A percentile compares a stretch with the other conserved stretches of the same genome.
Evolutionary conservation across 2,797 vertebrate genomes (phyloP).

Genomic region (Steatocranus sp.): DNA sequence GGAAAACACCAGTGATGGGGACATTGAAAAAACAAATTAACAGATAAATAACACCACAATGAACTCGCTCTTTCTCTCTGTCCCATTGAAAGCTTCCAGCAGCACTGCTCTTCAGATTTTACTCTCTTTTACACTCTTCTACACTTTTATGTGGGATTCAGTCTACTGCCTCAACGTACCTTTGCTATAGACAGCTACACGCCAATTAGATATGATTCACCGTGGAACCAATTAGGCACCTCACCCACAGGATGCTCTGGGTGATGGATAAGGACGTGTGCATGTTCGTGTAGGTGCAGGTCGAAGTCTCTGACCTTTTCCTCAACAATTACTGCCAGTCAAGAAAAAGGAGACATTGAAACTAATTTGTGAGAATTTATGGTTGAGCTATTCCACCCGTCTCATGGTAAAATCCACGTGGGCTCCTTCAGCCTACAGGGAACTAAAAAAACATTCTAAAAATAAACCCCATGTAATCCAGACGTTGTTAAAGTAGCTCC

Average conservation of each 20-base stretch:
- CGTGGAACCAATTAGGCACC: conserved; percentile 56
- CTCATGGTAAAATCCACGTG: neutral
- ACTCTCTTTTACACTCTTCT: neutral
- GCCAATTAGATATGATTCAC: conserved; percentile 64
- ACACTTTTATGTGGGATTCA: neutral
- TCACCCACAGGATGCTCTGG: conserved; percentile 35
- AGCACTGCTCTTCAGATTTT: neutral
- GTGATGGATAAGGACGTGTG: conserved; percentile 34
- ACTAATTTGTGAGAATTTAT: neutral
- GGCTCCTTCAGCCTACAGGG: neutral
- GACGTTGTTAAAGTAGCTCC: neutral
- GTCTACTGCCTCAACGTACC: conserved; percentile 42
- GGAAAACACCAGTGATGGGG: conserved; percentile 20
- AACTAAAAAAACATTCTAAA: neutral
- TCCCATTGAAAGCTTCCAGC: neutral
- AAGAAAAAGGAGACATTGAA: conserved; percentile 8
- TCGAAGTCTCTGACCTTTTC: conserved; percentile 44
- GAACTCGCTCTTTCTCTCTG: neutral
- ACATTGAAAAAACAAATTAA: conserved; percentile 41
- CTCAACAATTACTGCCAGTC: conserved; percentile 45
- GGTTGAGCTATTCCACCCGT: neutral
- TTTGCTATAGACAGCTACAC: conserved; percentile 54
- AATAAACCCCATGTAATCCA: neutral
- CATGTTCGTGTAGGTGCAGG: conserved; percentile 4
- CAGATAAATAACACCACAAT: conserved; percentile 15